Percentiles rank a stretch among this genome's conserved stretches.
Evolutionary conservation across 2,113 vertebrate species (phyloP).

Genomic region (Seriola quinqueradiata): DNA sequence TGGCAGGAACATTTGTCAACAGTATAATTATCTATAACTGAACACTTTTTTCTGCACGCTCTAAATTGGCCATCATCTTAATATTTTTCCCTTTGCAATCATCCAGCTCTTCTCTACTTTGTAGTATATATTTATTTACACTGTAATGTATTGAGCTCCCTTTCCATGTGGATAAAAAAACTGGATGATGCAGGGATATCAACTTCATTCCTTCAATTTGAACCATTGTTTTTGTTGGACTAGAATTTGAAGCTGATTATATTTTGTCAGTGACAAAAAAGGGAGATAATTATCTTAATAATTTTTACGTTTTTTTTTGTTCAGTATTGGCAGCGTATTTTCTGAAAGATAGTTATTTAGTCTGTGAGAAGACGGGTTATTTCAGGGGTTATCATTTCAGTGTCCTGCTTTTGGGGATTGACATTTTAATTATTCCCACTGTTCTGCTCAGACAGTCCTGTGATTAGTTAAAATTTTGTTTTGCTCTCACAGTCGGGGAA

Average conservation of each 20-base stretch:
- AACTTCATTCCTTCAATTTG: conserved; percentile 2
- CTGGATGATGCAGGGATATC: neutral
- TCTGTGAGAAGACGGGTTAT: conserved; percentile 29
- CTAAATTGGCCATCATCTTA: neutral
- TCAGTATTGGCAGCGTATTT: conserved; percentile 11
- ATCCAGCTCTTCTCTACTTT: neutral
- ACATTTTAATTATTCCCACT: conserved; percentile 57
- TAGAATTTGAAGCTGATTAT: conserved; percentile 29
- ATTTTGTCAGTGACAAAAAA: conserved; percentile 21
- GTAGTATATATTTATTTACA: neutral
- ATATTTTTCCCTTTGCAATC: neutral
- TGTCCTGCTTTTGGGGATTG: conserved; percentile 51
- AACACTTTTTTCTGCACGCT: neutral
- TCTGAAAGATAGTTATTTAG: conserved; percentile 1
- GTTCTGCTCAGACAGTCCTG: conserved; percentile 50
- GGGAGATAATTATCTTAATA: conserved; percentile 1
- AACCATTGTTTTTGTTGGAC: conserved; percentile 15
- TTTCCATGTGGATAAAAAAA: neutral
- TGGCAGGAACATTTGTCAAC: neutral
- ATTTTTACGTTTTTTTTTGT: neutral
- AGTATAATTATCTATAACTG: neutral
- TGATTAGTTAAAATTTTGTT: conserved; percentile 66
- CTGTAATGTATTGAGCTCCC: neutral
- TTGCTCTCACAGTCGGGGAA: conserved; percentile 54
- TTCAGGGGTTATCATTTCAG: conserved; percentile 62